phyloP scores from a whole-genome alignment of 2,888 invertebrate genomes.

The Pandemis corylana region DNA sequence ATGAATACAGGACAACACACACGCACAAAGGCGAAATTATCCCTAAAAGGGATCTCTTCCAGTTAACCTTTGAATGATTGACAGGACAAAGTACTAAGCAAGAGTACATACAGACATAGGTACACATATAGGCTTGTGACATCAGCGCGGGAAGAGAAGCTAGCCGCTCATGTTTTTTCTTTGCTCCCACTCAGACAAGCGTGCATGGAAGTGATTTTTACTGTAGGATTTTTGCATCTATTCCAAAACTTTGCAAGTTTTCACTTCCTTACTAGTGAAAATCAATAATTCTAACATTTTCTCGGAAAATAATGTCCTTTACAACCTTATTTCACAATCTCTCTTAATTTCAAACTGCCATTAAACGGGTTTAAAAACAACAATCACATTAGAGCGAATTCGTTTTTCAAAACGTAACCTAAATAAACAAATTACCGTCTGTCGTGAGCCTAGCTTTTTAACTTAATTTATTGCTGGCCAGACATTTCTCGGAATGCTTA shows the following conservation, averaged over 20 bases:
- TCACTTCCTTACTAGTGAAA: not conserved
- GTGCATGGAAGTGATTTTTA: too few relatives aligned
- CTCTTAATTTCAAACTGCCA: not conserved
- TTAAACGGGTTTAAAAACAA: conserved; percentile 1
- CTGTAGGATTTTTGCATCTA: too few relatives aligned
- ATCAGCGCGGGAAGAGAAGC: too few relatives aligned
- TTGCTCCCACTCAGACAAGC: too few relatives aligned
- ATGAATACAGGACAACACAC: too few relatives aligned
- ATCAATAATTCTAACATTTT: not conserved
- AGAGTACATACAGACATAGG: too few relatives aligned
- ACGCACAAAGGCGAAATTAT: too few relatives aligned
- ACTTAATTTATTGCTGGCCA: conserved; percentile 39
- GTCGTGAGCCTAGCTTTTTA: conserved; percentile 30
- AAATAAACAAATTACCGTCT: conserved; percentile 26
- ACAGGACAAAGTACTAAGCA: too few relatives aligned
- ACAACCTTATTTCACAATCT: not conserved
- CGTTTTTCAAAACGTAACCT: conserved; percentile 30
- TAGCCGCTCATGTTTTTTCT: too few relatives aligned
- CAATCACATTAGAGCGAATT: conserved; percentile 26
- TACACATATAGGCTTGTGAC: too few relatives aligned
- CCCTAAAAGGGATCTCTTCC: too few relatives aligned
- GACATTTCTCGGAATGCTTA: conserved; percentile 27
- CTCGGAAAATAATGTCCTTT: not conserved
- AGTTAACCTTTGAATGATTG: too few relatives aligned
- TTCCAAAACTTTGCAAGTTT: not conserved